Base-by-base conservation (phyloP, 1,140 invertebrate genomes). In the Cydia pomonella region DNA sequence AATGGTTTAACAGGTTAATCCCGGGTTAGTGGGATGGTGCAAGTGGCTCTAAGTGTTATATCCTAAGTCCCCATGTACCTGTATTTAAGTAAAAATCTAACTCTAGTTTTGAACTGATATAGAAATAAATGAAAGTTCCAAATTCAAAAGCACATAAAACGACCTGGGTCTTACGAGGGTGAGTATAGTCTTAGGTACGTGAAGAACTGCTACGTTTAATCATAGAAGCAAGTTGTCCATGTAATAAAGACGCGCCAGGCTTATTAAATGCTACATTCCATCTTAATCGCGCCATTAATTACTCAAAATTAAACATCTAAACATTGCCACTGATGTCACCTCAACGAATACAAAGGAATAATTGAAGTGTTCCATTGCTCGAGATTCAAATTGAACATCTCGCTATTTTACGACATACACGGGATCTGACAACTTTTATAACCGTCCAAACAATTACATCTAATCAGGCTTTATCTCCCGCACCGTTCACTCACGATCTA, bases 371-470 rank as follows among this genome's bases (percentile, higher is more conserved):
- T 59, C 53, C 80, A 80, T 79, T 83, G 84, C 83, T 83, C 79
- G 82, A 85, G 81, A 82, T 82, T 86, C 83, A 82, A 82, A 72
- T 84, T 75, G 76, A 80, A 87, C 85, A 87, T 88, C 84, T 87
- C 82, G 82, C 82, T 79, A 76, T 87, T 91, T 92, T 90, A 92
- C 90, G 91, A 92, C 88, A 89, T 88, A 84, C 81, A 90, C 87
- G 85, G 88, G 86, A 87, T 86, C 84, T 85, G 90, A 92, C 88
- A 86, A 88, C 86, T 92, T 92, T 92, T 92, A 92, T 90, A 92
- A 90, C 91, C 88, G 82, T 92, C 90, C 88, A 86, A 90, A 92
- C 91, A 92, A 92, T 92, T 92, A 92, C 86, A 85, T 88, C 89
- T 89, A 90, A 92, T 92, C 86, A 90, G 50, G 73, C 74, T 82